A percentile compares a stretch with the other conserved stretches of the same genome.
Evolutionary conservation across 1,140 invertebrate species (phyloP).

Genomic region (Drosophila equinoxialis): DNA sequence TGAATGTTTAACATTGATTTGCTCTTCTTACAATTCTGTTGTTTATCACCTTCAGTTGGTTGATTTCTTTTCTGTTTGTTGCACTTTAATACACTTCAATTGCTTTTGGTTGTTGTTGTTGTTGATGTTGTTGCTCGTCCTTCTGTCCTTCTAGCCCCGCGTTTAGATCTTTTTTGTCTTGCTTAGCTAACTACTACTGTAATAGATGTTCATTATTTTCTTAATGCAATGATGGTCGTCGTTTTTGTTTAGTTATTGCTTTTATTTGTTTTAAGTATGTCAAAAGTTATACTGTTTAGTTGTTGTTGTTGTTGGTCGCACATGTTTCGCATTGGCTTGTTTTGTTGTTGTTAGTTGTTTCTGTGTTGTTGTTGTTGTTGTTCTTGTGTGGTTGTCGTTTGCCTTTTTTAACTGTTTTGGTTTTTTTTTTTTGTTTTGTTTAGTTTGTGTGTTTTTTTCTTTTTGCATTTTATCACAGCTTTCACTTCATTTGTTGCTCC

Average conservation of each 20-base stretch:
- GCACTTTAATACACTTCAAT: conserved; percentile 22
- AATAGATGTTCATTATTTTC: conserved; percentile 28
- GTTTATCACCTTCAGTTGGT: conserved; percentile 1
- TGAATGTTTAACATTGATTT: conserved; percentile 54
- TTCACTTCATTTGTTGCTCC: conserved; percentile 68
- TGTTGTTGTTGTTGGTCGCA: conserved; percentile 67
- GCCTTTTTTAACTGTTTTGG: neutral
- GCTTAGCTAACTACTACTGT: conserved; percentile 60
- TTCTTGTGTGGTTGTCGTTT: conserved; percentile 33
- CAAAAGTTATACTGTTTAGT: conserved; percentile 60
- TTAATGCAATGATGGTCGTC: neutral
- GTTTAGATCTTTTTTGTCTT: neutral
- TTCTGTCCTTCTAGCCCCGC: conserved; percentile 11
- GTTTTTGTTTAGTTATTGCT: conserved; percentile 16
- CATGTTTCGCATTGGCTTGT: conserved; percentile 75
- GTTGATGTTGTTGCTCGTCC: conserved; percentile 20
- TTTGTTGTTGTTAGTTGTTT: conserved; percentile 15
- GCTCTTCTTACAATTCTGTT: conserved; percentile 40
- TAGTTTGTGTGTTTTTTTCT: conserved; percentile 41
- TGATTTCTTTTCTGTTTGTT: conserved; percentile 30
- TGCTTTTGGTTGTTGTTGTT: conserved; percentile 40
- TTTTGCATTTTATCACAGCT: conserved; percentile 70
- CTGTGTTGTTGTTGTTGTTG: conserved; percentile 15
- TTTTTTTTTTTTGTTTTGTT: conserved; percentile 30
- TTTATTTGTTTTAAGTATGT: conserved; percentile 10